Evolutionary conservation across 2,797 vertebrate species (phyloP).

Genomic region (Hirundo rustica): DNA sequence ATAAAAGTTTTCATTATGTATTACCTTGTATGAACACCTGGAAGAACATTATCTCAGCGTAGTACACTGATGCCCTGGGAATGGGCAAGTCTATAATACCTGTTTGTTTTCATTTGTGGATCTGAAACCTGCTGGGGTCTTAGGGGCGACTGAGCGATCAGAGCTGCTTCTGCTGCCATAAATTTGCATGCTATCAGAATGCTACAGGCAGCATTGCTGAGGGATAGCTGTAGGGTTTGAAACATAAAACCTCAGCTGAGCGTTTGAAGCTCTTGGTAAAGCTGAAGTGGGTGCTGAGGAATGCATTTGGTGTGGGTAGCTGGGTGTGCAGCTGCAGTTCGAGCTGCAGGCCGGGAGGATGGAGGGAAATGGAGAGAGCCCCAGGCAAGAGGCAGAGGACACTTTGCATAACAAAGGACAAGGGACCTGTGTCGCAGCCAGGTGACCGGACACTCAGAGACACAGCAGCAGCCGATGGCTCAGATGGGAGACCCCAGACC

Average conservation of each 20-base stretch:
- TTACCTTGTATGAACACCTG: neutral
- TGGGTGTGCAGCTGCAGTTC: neutral
- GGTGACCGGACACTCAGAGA: neutral
- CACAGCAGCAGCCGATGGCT: neutral
- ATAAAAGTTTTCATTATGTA: neutral
- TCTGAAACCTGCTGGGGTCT: neutral
- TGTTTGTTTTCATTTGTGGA: neutral
- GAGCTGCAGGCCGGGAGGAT: neutral
- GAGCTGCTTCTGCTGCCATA: neutral
- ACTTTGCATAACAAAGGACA: neutral
- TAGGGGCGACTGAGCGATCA: accelerated
- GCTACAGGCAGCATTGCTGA: neutral
- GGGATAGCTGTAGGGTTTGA: neutral
- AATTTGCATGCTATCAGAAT: neutral
- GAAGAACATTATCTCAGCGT: neutral
- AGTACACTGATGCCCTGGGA: neutral
- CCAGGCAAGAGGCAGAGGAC: neutral
- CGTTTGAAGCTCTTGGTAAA: neutral
- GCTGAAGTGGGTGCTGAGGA: neutral
- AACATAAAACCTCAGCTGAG: neutral
- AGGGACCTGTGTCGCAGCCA: no score
- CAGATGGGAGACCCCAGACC: neutral
- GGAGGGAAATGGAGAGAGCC: neutral
- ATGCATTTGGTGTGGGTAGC: neutral
- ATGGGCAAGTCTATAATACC: neutral